Percentiles rank a stretch among this genome's conserved stretches.
Conservation (phyloP, 2,113 vertebrate genomes). For the Perca schrenkii region DNA sequence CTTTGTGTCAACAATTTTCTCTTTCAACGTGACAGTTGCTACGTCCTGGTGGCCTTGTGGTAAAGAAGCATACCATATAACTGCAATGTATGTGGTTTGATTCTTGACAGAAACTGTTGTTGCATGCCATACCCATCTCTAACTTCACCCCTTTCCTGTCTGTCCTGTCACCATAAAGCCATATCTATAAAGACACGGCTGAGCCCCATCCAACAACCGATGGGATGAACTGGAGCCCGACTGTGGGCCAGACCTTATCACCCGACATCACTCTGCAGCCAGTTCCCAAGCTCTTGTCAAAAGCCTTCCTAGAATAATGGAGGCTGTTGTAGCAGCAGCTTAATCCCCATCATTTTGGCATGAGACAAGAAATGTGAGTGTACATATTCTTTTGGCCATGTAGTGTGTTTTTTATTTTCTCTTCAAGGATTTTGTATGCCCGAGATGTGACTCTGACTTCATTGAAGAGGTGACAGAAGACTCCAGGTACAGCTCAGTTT, state of each 20-base stretch:
- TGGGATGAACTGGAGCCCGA: not conserved
- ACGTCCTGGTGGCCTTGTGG: too few species aligned
- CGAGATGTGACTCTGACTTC: constrained; percentile 91
- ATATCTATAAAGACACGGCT: too few species aligned
- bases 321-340: not conserved
- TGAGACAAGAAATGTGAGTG: not conserved
- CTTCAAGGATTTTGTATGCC: constrained; percentile 90
- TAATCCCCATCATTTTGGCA: not conserved
- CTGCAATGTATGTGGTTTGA: too few species aligned
- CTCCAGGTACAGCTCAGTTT: constrained; percentile 85
- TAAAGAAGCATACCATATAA: too few species aligned
- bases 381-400: not conserved
- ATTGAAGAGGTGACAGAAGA: constrained; percentile 92
- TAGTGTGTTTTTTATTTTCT: constrained; percentile 20
- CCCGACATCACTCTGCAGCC: too few species aligned
- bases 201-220: not conserved
- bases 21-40: too few species aligned
- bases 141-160: too few species aligned
- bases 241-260: not conserved
- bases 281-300: not conserved
- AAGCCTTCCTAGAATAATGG: not conserved
- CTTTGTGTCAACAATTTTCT: too few species aligned
- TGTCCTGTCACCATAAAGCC: too few species aligned
- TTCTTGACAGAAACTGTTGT: too few species aligned
- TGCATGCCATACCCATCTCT: too few species aligned